A percentile compares a stretch with the other conserved stretches of the same genome.
Evolutionary conservation across 2,113 vertebrate species (phyloP).

Genomic region (Channa argus): DNA sequence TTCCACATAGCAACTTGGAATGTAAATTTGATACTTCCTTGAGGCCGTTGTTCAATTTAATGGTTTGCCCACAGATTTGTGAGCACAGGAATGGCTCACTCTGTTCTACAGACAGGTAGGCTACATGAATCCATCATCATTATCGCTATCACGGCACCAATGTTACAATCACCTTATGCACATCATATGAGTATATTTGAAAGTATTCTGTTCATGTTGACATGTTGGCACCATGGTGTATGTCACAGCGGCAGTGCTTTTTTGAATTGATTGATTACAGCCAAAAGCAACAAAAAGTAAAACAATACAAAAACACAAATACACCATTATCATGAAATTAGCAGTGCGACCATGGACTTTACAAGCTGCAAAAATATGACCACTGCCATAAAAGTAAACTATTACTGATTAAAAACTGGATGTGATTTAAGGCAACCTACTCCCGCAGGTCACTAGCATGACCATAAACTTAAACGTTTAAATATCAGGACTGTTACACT

Average conservation of each 20-base stretch:
- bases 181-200: constrained; percentile 49
- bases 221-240: constrained; percentile 65
- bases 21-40: constrained; percentile 70
- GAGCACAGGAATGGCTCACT: constrained; percentile 31
- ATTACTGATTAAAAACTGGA: constrained; percentile 44
- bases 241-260: constrained; percentile 77
- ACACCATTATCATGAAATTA: constrained; percentile 69
- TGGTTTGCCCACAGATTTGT: constrained; percentile 34
- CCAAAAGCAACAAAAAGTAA: constrained; percentile 71
- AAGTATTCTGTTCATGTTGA: constrained; percentile 53
- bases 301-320: constrained; percentile 65
- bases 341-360: constrained; percentile 68
- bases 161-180: constrained; percentile 85
- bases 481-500: constrained; percentile 73
- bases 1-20: constrained; percentile 70
- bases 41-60: constrained; percentile 46
- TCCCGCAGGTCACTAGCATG: constrained; percentile 63
- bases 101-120: constrained; percentile 41
- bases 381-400: constrained; percentile 49
- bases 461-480: constrained; percentile 53
- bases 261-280: constrained; percentile 82
- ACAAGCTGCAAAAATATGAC: constrained; percentile 69
- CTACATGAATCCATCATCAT: constrained; percentile 31
- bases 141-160: constrained; percentile 71
- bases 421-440: constrained; percentile 73